Percentiles rank a stretch among this genome's conserved stretches.
Conservation (phyloP, 2,888 invertebrate species). For the Cremastinae sp. region DNA sequence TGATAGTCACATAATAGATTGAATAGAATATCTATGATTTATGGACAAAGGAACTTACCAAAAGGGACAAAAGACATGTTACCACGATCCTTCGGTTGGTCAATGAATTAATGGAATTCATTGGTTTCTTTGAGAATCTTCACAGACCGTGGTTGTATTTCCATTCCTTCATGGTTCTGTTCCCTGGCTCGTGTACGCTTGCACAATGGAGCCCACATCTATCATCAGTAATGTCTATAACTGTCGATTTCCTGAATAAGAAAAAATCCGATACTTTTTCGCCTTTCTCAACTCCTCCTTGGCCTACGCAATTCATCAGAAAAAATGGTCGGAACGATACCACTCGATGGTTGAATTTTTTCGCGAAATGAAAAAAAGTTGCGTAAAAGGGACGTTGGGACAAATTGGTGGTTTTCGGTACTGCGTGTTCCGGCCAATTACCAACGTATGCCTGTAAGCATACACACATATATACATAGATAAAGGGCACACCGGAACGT, state of each 20-base stretch:
- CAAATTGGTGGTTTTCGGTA: constrained; percentile 11
- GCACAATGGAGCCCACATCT: constrained; percentile 46
- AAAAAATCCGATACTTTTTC: constrained; percentile 31
- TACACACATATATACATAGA: constrained; percentile 18
- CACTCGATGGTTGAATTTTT: constrained; percentile 19
- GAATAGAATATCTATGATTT: constrained; percentile 46
- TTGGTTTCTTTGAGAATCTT: constrained; percentile 34
- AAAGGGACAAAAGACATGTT: constrained; percentile 16
- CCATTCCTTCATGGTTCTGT: constrained; percentile 38
- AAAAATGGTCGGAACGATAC: background rate
- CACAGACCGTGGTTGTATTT: constrained; percentile 13
- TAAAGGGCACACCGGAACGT: constrained; percentile 62
- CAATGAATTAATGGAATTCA: constrained; percentile 55
- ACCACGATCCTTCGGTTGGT: constrained; percentile 27
- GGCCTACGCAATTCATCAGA: background rate
- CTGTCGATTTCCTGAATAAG: constrained; percentile 44
- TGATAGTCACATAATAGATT: no score
- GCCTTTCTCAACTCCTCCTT: background rate
- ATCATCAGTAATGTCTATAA: constrained; percentile 25
- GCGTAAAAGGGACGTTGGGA: constrained; percentile 17
- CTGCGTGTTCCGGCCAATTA: constrained; percentile 71
- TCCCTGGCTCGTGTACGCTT: constrained; percentile 37
- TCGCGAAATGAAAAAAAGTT: constrained; percentile 34
- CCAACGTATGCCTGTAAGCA: constrained; percentile 41
- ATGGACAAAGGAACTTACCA: constrained; percentile 1